Base-by-base conservation (phyloP, 2,113 vertebrate genomes). In the Stomatorhinus ivindoensis region DNA sequence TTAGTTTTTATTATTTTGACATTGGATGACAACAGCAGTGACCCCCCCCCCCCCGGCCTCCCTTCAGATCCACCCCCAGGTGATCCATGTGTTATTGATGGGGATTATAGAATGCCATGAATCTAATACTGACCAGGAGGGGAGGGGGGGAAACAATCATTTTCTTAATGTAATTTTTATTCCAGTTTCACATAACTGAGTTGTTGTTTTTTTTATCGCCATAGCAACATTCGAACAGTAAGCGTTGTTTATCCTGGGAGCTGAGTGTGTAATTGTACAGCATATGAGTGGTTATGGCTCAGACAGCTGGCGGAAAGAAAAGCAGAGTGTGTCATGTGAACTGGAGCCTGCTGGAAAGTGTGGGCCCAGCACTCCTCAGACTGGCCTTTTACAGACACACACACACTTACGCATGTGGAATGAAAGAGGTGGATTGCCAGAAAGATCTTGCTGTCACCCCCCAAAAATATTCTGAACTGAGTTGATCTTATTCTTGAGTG, bases 291-390 rank as follows among this genome's bases (percentile, higher is more conserved):
- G 69, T 87, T 35, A 89, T 69, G 87, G 90, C 61, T 92, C 86
- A 46, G 89, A 48, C 89, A 44, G 50, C 17, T 24, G 50, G 31
- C 11, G 44, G 61, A n/a, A 21, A 24, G 65, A 10, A 15, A 47
- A 24, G 83, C 13, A 44, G 47, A 87, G 89, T 15, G 3, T 69
- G 35, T 92, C 89, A 91, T 90, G 76, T 86, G 24, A 89, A 91
- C 82, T 61, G 88, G 21, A 7, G 61, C 24, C 50, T 88, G 86
- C 21, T 90, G 90, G 50, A 89, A 91, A 91, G 85, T 82, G 53
- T 19, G n/a, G 87, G 69, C 55, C 19, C 15, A 44, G 35, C 39
- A 46, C 13, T 19, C 47, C 35, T 11, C 5, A 39, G 35, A 21
- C 53, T 8, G 19, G 46, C 9, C 31, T 55, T 11, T 55, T 47